Base-by-base conservation (phyloP, 1,140 invertebrate genomes). In the Cydia fagiglandana region DNA sequence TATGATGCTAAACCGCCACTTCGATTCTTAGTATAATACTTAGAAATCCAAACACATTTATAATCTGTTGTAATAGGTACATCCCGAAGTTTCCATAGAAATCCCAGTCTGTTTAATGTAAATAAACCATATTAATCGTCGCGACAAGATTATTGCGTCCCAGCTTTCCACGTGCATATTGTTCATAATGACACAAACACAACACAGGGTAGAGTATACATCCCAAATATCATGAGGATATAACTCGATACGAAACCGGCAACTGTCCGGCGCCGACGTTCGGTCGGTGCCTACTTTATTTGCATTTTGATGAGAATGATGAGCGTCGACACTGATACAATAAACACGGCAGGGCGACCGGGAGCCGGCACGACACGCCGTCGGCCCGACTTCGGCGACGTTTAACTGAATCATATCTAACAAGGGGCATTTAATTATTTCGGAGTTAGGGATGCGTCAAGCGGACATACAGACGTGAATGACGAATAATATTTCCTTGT, bases 291-390 rank as follows among this genome's bases (percentile, higher is more conserved):
- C 77, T 79, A 75, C 81, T 84, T 86, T 87, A 90, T 91, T 90
- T 90, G 88, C 90, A 91, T 91, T 90, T 91, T 91, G 90, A 91
- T 91, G 90, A 90, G 86, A 73, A 81, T 77, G 90, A 91, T 91
- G 90, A 90, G 86, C 74, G 81, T 77, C 83, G 84, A 85, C 88
- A 84, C 83, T 88, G 88, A 91, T 90, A 90, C 88, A 89, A 91
- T 90, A 90, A 90, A 90, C 88, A 89, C 83, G 85, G 80, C 83
- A 83, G 80, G 82, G 80, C 61, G 61, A 77, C 76, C 79, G 83
- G 79, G 77, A 76, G 77, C 78, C 77, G 77, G 73, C 41, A 77
- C 79, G 81, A 76, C 79, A 78, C 77, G 77, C 50, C 50, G 50
- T 24, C 76, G 79, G 77, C 74, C 82, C 78, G 74, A 75, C 76